Evolutionary conservation across 2,888 invertebrate genomes (phyloP), one percentile per base, ranked within the genome.

Genomic region (Platycheirus albimanus): DNA sequence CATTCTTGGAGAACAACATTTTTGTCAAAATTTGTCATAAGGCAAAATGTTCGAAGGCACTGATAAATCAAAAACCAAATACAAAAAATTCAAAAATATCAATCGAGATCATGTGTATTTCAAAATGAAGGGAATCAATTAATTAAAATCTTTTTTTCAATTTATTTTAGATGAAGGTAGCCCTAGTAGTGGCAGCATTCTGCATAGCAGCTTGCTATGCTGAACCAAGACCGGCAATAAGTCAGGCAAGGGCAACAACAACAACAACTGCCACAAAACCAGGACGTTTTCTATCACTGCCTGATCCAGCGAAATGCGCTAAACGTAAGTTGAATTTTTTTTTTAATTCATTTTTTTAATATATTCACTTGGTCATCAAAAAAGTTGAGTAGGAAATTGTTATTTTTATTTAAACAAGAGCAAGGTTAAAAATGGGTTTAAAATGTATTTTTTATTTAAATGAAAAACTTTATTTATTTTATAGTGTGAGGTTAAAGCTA

Each of bases 221-320:
- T 86, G 92, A 92, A 86, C 92, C 93, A 85, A 91, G 91, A 84
- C 91, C 92, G 67, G 93, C 92, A 66, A 92, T 93, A 88, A 88
- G 88, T 83, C 89, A 88, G 90, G 92, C 92, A 84, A 95, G 95
- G 85, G 94, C 94, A 88, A 92, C 94, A 88, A 92, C 92, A 86
- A 92, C 93, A 79, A 89, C 89, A 77, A 90, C 92, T 87, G 93
- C 89, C 84, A 94, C 94, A 88, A 94, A 95, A 89, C 96, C 96
- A 11, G 96, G 96, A 88, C 92, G 97, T 87, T 96, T 97, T 92
- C 93, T 97, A 85, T 94, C 96, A 58, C 93, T 97, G 86, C 97
- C 97, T 51, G 92, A 93, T 84, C 93, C 96, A 81, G 93, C 95
- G 89, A 97, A 97, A 92, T 97, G 97, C 91, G 93, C 96, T 85